A percentile compares a stretch with the other conserved stretches of the same genome.
phyloP scores from a whole-genome alignment of 1,140 invertebrate species.

The Philopotamus ludificatus region DNA sequence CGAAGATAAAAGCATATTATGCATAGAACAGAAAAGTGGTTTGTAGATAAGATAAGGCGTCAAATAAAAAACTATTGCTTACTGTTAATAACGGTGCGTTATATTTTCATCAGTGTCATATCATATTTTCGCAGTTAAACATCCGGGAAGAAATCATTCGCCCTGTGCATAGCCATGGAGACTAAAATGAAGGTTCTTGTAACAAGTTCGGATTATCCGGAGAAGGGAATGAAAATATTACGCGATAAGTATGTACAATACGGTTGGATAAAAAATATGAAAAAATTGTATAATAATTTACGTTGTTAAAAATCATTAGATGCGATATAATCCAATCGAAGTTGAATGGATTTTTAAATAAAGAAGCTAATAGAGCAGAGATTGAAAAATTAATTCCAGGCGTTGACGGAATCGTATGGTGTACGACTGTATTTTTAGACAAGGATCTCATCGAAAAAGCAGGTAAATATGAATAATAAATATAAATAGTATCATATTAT shows the following conservation, averaged over 20 bases:
- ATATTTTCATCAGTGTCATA: too few species aligned
- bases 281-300: not conserved
- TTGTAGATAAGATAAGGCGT: too few species aligned
- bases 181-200: constrained; percentile 48
- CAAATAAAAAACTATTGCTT: too few species aligned
- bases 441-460: constrained; percentile 48
- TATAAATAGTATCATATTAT: not conserved
- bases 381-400: constrained; percentile 46
- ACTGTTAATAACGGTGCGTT: not conserved
- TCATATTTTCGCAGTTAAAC: too few species aligned
- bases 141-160: too few species aligned
- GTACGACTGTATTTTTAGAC: constrained; percentile 48
- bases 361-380: constrained; percentile 46
- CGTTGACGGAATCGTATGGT: constrained; percentile 50
- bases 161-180: too few species aligned
- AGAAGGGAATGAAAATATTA: constrained; percentile 47
- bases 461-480: constrained; percentile 41
- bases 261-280: constrained; percentile 2
- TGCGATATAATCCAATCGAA: constrained; percentile 49
- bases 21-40: too few species aligned
- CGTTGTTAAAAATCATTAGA: constrained; percentile 38
- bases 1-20: too few species aligned
- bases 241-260: constrained; percentile 47
- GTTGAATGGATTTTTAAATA: constrained; percentile 47
- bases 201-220: constrained; percentile 52